phyloP scores from a whole-genome alignment of 2,797 vertebrate species.

The Rhodeus uyekii region DNA sequence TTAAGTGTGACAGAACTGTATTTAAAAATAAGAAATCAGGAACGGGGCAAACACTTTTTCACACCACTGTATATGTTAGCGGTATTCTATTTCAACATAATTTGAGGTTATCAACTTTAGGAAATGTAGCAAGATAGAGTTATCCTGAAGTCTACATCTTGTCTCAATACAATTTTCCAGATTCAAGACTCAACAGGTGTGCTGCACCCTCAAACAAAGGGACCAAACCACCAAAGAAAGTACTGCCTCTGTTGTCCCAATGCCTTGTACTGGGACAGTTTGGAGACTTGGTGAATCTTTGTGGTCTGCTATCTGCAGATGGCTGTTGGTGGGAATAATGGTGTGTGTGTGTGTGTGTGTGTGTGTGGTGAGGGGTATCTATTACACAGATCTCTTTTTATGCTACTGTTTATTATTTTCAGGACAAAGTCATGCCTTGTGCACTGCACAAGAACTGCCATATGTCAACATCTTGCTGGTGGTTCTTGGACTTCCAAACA shows the following conservation, averaged over 20 bases:
- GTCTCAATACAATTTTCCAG: background rate
- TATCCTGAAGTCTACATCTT: background rate
- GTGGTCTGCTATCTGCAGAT: slow-evolving; percentile 49
- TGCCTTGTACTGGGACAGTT: background rate
- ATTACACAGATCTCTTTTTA: slow-evolving; percentile 79
- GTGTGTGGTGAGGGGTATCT: slow-evolving; percentile 25
- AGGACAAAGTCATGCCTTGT: slow-evolving; percentile 91
- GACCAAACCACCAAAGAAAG: background rate
- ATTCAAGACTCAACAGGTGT: slow-evolving; percentile 9
- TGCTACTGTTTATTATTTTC: slow-evolving; percentile 96
- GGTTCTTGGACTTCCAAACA: slow-evolving; percentile 98
- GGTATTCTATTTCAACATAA: background rate
- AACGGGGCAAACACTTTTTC: no score
- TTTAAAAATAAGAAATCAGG: no score
- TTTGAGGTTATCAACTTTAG: background rate
- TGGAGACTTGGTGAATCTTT: slow-evolving; percentile 33
- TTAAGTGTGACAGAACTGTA: no score
- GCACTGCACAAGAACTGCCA: slow-evolving; percentile 91
- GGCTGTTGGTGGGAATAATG: slow-evolving; percentile 44
- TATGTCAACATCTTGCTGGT: slow-evolving; percentile 99
- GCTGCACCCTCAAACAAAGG: background rate
- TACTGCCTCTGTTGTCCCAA: background rate
- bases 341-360: slow-evolving; percentile 2
- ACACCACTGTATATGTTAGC: no score
- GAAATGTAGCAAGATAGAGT: background rate